Percentiles rank a stretch among this genome's conserved stretches.
phyloP scores from a whole-genome alignment of 2,797 vertebrate species.

The Artibeus jamaicensis region DNA sequence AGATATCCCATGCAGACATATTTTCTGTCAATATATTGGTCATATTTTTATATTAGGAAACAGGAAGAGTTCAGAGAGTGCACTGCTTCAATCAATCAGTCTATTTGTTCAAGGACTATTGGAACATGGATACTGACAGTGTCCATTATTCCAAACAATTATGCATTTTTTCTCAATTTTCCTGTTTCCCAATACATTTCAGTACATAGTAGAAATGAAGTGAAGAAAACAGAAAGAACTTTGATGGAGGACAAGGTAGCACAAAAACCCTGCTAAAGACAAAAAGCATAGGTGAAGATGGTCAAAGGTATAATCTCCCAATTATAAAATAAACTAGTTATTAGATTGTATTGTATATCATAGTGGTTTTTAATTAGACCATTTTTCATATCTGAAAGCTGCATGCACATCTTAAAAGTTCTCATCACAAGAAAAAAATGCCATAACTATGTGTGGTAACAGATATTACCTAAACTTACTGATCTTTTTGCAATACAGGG shows the following conservation, averaged over 20 bases:
- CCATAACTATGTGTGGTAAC: not conserved
- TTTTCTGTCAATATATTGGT: too few species aligned
- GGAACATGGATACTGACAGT: not conserved
- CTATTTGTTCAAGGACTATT: not conserved
- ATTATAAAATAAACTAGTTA: not conserved
- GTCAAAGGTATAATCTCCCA: not conserved
- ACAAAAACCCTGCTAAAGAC: not conserved
- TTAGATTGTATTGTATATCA: not conserved
- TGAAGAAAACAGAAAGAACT: not conserved
- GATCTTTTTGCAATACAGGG: not conserved
- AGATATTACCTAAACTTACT: not conserved
- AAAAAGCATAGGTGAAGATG: not conserved
- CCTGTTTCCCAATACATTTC: not conserved
- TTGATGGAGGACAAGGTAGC: not conserved
- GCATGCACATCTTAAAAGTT: not conserved
- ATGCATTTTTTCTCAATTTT: not conserved
- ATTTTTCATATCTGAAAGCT: not conserved
- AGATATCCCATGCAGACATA: too few species aligned
- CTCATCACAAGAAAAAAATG: not conserved
- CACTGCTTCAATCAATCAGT: not conserved
- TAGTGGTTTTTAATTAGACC: not conserved
- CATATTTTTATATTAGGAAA: not conserved
- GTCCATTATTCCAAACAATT: not conserved
- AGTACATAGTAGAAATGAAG: not conserved
- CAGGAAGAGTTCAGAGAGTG: not conserved